Evolutionary conservation across 2,888 invertebrate genomes (phyloP).

Genomic region (Synanthedon vespiformis): DNA sequence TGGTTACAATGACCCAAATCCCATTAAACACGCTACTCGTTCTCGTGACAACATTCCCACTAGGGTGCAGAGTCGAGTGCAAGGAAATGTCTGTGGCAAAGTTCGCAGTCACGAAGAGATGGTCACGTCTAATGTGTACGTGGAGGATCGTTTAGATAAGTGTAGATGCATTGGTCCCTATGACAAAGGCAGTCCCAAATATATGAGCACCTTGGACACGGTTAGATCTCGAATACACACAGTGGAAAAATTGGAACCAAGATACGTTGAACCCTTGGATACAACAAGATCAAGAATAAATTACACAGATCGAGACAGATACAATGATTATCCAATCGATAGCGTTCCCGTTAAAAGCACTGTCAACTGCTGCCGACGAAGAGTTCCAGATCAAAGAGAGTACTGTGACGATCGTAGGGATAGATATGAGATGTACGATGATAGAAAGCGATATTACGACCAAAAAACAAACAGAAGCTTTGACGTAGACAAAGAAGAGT

Average conservation of each 20-base stretch:
- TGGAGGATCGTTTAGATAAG: conserved; percentile 15
- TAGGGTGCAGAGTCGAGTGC: conserved; percentile 30
- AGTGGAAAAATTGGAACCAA: conserved; percentile 12
- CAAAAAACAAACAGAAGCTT: conserved; percentile 50
- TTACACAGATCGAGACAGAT: conserved; percentile 20
- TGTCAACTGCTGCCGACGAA: conserved; percentile 19
- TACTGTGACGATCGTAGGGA: conserved; percentile 23
- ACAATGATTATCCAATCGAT: conserved; percentile 26
- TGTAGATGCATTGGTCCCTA: conserved; percentile 26
- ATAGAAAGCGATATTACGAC: conserved; percentile 31
- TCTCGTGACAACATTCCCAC: conserved; percentile 27
- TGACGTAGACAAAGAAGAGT: conserved; percentile 33
- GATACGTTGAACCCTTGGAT: conserved; percentile 34
- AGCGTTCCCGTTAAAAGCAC: conserved; percentile 26
- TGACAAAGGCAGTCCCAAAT: conserved; percentile 24
- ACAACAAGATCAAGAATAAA: conserved; percentile 21
- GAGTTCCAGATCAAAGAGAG: conserved; percentile 16
- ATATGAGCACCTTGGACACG: conserved; percentile 33
- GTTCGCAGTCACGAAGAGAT: conserved; percentile 23
- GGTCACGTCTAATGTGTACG: conserved; percentile 3
- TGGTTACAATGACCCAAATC: conserved; percentile 12
- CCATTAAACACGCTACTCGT: conserved; percentile 13
- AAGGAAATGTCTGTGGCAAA: conserved; percentile 27
- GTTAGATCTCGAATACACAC: conserved; percentile 15
- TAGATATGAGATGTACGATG: conserved; percentile 26